Evolutionary conservation across 2,113 vertebrate species (phyloP), one percentile per base, ranked within the genome.

Genomic region (Hippocampus comes): DNA sequence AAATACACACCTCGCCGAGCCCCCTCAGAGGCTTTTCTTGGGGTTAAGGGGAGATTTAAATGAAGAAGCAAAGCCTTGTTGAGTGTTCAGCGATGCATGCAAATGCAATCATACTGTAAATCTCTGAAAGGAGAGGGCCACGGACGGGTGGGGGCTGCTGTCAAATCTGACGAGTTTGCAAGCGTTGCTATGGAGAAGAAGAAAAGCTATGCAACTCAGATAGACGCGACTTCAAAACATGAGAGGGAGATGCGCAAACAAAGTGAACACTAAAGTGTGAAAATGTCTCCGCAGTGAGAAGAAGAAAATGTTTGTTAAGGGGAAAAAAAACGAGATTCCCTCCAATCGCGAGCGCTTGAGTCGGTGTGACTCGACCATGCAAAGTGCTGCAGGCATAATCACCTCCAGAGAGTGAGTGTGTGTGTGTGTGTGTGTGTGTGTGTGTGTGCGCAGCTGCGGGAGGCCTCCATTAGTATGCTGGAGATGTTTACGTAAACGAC

Each of bases 391-490:
- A 90, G 89, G 79, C 85, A 79, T 84, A 90, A 90, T 88, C 70
- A 81, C 76, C 64, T 69, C 9, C 56, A 49, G 30, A 67, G 66
- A 66, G 69, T 70, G 69, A 56, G 55, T 73, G 59, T 59, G 20
- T 78, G 70, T 51, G 76, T 67, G 74, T 70, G 71, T 61, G 76
- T 72, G 77, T 48, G 76, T 73, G 59, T 71, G 43, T 63, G 46
- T 67, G 74, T 70, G 71, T 61, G 76, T 72, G 77, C 38, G 76
- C 89, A 91, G 88, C 89, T 90, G 90, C 90, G 82, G 82, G 79
- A 68, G 73, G 70, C 79, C 81, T 71, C 72, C 88, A 91, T 91
- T 92, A 89, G 78, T 88, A 92, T 91, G 86, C 87, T 82, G 86
- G 79, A 78, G 80, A 81, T 79, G 86, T 71, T 91, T 89, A 87